A percentile compares a stretch with the other conserved stretches of the same genome.
Conservation (phyloP, 2,113 vertebrate species). For the Mustela nigripes region DNA sequence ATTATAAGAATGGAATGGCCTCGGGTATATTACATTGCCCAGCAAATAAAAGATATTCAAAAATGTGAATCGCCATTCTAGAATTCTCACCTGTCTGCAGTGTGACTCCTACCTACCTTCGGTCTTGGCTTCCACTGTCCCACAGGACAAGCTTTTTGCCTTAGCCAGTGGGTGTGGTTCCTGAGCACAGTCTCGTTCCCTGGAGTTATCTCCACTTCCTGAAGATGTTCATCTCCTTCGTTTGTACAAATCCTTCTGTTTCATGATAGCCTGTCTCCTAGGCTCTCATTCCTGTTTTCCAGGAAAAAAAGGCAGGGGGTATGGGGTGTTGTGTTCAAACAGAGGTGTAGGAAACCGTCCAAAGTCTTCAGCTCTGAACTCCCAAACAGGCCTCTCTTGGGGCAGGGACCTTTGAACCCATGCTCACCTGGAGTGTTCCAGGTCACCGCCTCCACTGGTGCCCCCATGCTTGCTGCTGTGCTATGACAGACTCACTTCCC, state of each 20-base stretch:
- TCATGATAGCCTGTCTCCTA: background rate
- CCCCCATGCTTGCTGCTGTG: background rate
- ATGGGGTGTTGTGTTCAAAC: background rate
- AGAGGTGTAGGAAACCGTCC: background rate
- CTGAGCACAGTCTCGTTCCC: background rate
- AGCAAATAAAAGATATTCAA: background rate
- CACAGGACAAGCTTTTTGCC: background rate
- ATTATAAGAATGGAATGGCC: background rate
- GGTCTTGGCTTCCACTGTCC: fast-evolving
- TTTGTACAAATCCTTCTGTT: background rate
- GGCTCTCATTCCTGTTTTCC: background rate
- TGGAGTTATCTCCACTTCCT: background rate
- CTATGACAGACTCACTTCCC: fast-evolving
- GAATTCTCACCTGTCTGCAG: background rate
- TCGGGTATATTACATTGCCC: background rate
- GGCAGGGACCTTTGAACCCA: background rate
- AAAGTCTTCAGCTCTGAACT: background rate
- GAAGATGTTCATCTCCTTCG: background rate
- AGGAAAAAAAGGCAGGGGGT: background rate
- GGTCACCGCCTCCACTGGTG: background rate
- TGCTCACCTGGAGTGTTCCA: background rate
- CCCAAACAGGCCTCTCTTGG: background rate
- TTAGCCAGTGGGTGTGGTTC: background rate
- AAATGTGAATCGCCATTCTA: background rate
- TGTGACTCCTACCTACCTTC: background rate